These are phyloP conservation scores for Nicator chloris DNA, from an alignment of 2,113 vertebrate genomes.

Conservation along the genomic window DNA sequence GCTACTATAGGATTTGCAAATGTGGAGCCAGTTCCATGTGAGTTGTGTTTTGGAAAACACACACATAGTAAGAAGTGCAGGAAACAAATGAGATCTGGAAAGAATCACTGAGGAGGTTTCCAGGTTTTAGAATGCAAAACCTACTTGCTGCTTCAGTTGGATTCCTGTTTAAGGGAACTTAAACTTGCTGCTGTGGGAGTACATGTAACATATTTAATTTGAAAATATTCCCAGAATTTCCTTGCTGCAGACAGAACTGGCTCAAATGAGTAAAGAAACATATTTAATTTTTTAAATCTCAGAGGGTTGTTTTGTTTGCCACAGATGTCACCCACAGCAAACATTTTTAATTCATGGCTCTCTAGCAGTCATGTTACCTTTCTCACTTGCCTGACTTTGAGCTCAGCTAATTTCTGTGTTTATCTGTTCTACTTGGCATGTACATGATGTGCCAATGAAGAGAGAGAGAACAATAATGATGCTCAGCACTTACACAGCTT, in stretches of 20 bases:
- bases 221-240: background rate
- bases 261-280: background rate
- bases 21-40: background rate
- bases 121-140: background rate
- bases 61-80: background rate
- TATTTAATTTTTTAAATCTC: background rate
- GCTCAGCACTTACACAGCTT: background rate
- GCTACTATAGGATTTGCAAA: background rate
- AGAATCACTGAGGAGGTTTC: background rate
- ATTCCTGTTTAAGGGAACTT: background rate
- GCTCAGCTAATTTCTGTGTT: conserved; percentile 27
- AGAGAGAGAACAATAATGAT: conserved; percentile 8
- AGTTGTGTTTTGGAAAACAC: background rate
- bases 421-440: background rate
- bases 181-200: background rate
- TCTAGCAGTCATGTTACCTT: background rate
- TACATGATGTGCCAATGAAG: conserved; percentile 19
- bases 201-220: background rate
- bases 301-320: background rate
- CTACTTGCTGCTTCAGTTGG: background rate
- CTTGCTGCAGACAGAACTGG: background rate
- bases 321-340: background rate
- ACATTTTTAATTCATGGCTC: background rate
- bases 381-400: background rate
- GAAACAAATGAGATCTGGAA: background rate